Evolutionary conservation across 2,113 vertebrate species (phyloP).

Genomic region (Callithrix jacchus): DNA sequence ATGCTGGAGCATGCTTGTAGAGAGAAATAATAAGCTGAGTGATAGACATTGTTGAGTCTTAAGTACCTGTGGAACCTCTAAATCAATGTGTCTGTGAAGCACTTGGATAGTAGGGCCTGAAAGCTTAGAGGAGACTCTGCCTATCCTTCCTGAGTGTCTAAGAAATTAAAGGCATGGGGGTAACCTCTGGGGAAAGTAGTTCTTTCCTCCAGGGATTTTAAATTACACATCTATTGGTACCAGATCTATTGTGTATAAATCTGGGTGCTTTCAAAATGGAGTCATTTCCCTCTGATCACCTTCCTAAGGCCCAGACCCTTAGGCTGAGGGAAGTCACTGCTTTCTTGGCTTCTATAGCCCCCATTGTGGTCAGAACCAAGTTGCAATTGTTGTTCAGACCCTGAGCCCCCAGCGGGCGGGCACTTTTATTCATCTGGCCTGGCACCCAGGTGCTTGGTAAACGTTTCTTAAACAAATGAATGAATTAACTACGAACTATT

Average conservation of each 20-base stretch:
- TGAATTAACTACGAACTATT: constrained; percentile 55
- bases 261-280: constrained; percentile 48
- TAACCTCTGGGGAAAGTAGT: background rate
- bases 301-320: background rate
- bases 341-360: background rate
- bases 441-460: background rate
- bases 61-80: background rate
- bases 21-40: background rate
- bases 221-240: background rate
- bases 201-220: constrained; percentile 31
- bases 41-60: background rate
- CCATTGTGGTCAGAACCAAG: background rate
- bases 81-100: background rate
- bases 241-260: constrained; percentile 32
- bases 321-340: background rate
- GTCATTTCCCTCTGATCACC: background rate
- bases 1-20: background rate
- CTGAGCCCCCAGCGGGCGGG: background rate
- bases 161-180: background rate
- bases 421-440: background rate
- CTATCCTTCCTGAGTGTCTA: background rate
- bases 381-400: background rate
- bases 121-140: background rate
- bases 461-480: constrained; percentile 42
- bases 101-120: background rate